These are phyloP conservation scores for Dioctria rufipes DNA, from an alignment of 2,888 invertebrate genomes.

Conservation along the genomic window DNA sequence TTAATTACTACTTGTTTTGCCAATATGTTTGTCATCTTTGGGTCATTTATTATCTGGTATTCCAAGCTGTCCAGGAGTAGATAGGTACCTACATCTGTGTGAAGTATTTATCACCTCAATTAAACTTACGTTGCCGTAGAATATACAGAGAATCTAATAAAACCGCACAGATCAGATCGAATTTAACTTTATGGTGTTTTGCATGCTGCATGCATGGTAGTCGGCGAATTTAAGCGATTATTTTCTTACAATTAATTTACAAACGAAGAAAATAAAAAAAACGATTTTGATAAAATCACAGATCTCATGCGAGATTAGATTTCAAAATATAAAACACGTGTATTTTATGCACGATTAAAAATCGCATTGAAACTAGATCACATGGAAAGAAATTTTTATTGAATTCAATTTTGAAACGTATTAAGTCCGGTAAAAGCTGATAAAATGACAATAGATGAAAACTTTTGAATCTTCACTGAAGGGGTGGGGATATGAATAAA, in stretches of 20 bases:
- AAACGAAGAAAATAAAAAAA: not conserved
- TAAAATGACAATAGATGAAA: no score
- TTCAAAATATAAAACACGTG: not conserved
- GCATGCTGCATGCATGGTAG: not conserved
- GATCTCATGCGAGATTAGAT: not conserved
- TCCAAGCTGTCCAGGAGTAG: no score
- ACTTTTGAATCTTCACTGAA: no score
- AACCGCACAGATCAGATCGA: not conserved
- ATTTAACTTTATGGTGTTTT: not conserved
- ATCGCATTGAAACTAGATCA: no score
- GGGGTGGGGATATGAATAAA: no score
- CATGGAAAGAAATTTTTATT: no score
- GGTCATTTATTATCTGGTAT: no score
- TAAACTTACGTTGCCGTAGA: not conserved
- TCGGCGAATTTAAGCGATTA: slow-evolving; percentile 4
- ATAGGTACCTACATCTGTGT: not conserved
- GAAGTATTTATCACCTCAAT: not conserved
- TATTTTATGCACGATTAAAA: not conserved
- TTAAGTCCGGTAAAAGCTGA: no score
- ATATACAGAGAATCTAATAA: not conserved
- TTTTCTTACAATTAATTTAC: slow-evolving; percentile 4
- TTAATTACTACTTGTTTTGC: not conserved
- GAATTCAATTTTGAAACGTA: no score
- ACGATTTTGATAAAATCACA: not conserved
- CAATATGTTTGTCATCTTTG: no score